Evolutionary conservation across 2,113 vertebrate species (phyloP).

Genomic region (Atherinomorus stipes): DNA sequence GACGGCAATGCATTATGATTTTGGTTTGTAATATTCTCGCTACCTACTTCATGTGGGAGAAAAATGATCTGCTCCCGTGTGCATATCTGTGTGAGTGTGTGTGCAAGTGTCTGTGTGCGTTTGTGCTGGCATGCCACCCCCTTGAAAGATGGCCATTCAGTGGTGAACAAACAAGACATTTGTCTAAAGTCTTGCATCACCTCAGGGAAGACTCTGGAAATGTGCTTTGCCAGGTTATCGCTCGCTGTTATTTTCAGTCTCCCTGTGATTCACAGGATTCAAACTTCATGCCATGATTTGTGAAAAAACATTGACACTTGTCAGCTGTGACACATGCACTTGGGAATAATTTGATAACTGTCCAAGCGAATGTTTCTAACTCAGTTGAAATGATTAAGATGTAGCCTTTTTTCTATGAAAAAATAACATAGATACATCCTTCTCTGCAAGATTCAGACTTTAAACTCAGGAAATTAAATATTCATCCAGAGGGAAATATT

Average conservation of each 20-base stretch:
- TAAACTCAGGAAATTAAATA: too few relatives aligned
- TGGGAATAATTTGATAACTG: constrained; percentile 19
- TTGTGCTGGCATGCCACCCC: constrained; percentile 63
- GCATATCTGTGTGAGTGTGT: constrained; percentile 55
- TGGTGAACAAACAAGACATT: constrained; percentile 83
- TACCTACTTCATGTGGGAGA: constrained; percentile 77
- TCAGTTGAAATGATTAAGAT: background rate
- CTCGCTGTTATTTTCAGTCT: constrained; percentile 64
- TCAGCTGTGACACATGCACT: constrained; percentile 32
- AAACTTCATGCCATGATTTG: constrained; percentile 40
- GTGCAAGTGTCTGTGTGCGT: constrained; percentile 37
- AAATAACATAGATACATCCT: background rate
- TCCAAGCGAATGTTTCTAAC: background rate
- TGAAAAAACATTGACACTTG: constrained; percentile 31
- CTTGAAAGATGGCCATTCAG: constrained; percentile 79
- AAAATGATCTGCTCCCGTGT: constrained; percentile 71
- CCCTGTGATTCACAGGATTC: constrained; percentile 53
- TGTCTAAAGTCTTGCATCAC: constrained; percentile 82
- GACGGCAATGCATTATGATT: constrained; percentile 73
- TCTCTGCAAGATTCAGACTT: too few relatives aligned
- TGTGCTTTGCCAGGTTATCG: constrained; percentile 74
- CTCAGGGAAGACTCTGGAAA: constrained; percentile 76
- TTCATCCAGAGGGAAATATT: too few relatives aligned
- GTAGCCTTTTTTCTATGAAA: background rate
- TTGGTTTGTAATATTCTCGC: constrained; percentile 81